These are phyloP conservation scores for Arctia plantaginis DNA, from an alignment of 2,888 invertebrate species.

Conservation along the genomic window DNA sequence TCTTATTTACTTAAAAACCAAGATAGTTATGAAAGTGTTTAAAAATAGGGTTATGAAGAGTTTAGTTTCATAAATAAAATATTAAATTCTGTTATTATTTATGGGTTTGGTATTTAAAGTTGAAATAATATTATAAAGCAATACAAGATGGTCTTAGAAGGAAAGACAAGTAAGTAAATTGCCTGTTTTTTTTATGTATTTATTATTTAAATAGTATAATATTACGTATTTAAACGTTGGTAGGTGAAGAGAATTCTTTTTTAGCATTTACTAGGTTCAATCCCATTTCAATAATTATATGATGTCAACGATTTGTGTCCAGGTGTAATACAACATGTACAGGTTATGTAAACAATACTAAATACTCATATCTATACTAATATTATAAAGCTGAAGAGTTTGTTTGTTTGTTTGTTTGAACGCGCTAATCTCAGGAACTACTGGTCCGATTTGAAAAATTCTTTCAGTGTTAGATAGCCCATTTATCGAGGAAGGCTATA, in stretches of 20 bases:
- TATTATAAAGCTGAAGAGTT: no score
- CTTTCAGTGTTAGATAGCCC: no score
- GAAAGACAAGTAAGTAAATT: constrained; percentile 33
- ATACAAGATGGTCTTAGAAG: constrained; percentile 34
- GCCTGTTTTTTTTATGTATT: neutral
- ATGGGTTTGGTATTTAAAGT: neutral
- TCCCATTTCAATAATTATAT: neutral
- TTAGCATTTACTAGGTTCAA: neutral
- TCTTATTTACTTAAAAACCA: neutral
- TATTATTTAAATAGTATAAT: neutral
- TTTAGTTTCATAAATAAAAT: neutral
- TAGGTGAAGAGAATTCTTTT: neutral
- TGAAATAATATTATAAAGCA: constrained; percentile 1
- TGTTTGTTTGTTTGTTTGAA: no score
- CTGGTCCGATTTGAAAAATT: no score
- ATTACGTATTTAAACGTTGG: neutral
- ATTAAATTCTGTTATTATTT: neutral
- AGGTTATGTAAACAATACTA: neutral
- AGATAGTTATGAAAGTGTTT: neutral
- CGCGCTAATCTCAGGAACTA: no score
- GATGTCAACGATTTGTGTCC: neutral
- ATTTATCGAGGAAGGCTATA: no score
- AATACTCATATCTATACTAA: no score
- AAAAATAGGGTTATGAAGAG: neutral
- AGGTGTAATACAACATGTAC: neutral